Percentiles rank a stretch among this genome's conserved stretches.
Evolutionary conservation across 2,888 invertebrate species (phyloP).

Genomic region (Alsophila aescularia): DNA sequence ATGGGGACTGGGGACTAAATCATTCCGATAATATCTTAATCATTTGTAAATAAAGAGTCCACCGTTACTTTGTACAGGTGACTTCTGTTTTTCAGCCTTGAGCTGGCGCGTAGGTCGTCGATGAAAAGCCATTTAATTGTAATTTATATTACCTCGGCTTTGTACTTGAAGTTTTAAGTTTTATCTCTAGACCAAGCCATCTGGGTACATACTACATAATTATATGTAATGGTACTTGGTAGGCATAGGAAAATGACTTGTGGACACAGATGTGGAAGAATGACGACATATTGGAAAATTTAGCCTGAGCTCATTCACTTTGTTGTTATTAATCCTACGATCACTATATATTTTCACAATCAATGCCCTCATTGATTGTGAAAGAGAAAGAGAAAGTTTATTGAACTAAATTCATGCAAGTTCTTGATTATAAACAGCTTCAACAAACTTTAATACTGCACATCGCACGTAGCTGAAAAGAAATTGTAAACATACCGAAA

Average conservation of each 20-base stretch:
- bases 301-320: slow-evolving; percentile 9
- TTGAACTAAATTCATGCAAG: background rate
- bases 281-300: slow-evolving; percentile 15
- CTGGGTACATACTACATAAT: background rate
- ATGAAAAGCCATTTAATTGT: slow-evolving; percentile 22
- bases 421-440: background rate
- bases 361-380: too few species aligned
- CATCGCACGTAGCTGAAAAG: slow-evolving; percentile 10
- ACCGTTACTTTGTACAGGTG: slow-evolving; percentile 22
- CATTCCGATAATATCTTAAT: background rate
- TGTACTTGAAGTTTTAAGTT: slow-evolving; percentile 22
- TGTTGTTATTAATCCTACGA: background rate
- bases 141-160: slow-evolving; percentile 4
- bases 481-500: slow-evolving; percentile 27
- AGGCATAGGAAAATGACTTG: background rate
- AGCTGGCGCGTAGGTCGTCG: slow-evolving; percentile 9
- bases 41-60: background rate
- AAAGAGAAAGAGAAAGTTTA: background rate
- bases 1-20: background rate
- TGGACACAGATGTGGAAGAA: slow-evolving; percentile 11
- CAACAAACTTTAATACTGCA: slow-evolving; percentile 15
- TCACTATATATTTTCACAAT: background rate
- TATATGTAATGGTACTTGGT: background rate
- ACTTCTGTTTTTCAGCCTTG: slow-evolving; percentile 23
- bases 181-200: slow-evolving; percentile 8